These are phyloP conservation scores for Myrmophylax atrothorax DNA, from an alignment of 2,113 vertebrate genomes.

Conservation along the genomic window DNA sequence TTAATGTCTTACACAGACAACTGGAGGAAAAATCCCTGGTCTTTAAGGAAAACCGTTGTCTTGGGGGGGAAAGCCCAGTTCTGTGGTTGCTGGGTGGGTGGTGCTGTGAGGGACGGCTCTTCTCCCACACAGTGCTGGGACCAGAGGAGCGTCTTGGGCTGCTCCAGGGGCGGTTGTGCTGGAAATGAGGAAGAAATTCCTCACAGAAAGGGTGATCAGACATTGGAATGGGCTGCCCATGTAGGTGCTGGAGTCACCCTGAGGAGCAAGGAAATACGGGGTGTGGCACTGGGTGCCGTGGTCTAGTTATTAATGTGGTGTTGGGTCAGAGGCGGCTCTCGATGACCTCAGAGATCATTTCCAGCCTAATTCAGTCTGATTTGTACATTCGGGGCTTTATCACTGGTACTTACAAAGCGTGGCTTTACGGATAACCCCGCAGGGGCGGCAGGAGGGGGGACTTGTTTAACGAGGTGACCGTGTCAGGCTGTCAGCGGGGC, in stretches of 20 bases:
- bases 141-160: background rate
- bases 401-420: accelerated
- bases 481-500: no score
- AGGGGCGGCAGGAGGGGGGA: background rate
- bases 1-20: background rate
- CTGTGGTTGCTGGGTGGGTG: background rate
- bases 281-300: background rate
- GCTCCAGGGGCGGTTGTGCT: background rate
- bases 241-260: background rate
- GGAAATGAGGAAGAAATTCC: background rate
- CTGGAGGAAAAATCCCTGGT: accelerated
- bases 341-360: background rate
- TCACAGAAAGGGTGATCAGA: background rate
- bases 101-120: accelerated
- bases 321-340: background rate
- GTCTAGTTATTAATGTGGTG: accelerated
- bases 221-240: background rate
- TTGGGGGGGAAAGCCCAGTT: accelerated
- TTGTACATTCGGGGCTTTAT: background rate
- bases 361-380: background rate
- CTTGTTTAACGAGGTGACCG: no score
- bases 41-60: accelerated
- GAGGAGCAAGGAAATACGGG: background rate
- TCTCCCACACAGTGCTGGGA: no score
- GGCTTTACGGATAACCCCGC: accelerated